Base-by-base conservation (phyloP, 2,797 vertebrate species). In the Gouania willdenowi region DNA sequence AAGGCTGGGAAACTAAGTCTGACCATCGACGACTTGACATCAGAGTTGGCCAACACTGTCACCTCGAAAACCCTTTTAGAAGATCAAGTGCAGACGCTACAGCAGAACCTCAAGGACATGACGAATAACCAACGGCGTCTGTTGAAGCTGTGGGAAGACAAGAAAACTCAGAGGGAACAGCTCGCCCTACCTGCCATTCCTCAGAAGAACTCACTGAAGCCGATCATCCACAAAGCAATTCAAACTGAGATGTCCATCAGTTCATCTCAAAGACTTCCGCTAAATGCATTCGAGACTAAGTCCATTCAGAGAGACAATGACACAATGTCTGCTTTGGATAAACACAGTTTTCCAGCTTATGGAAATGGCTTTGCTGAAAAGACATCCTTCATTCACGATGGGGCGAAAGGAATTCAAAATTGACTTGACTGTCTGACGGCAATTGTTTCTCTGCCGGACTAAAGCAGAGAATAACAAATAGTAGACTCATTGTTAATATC, bases 71-170 rank as follows among this genome's bases (percentile, higher is more conserved):
- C 85, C 21, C 79, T 90, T 8, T 27, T 91, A 32, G 87, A 91
- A 34, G 89, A 90, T 26, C 83, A 89, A 34, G 83, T 91, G 11
- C 79, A 79, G 30, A 82, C 86, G 0, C 41, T 90, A 27, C 87
- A 91, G 40, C 86, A 88, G 52, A 89, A 89, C 47, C 84, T 90
- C n/a, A 90, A 88, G 51, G 89, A 89, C 11, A 89, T 91, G 89
- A 90, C 87, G 4, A 88, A 85, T 39, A 91, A 90, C 41, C 89
- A 90, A 38, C 75, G 88, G 0, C 86, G 89, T 12, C 59, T 90
- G 19, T 66, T 91, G 8, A 91, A 89, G 51, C n/a, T 90, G 27
- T 91, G 90, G 89, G 87, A 90, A 10, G 86, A 89, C 45, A 91
- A 84, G 67, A 90, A 86, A 52, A n/a, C 26, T 8, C 86, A 88